Evolutionary conservation across 2,113 vertebrate genomes (phyloP), one percentile per base, ranked within the genome.

Genomic region (Melanerpes formicivorus): DNA sequence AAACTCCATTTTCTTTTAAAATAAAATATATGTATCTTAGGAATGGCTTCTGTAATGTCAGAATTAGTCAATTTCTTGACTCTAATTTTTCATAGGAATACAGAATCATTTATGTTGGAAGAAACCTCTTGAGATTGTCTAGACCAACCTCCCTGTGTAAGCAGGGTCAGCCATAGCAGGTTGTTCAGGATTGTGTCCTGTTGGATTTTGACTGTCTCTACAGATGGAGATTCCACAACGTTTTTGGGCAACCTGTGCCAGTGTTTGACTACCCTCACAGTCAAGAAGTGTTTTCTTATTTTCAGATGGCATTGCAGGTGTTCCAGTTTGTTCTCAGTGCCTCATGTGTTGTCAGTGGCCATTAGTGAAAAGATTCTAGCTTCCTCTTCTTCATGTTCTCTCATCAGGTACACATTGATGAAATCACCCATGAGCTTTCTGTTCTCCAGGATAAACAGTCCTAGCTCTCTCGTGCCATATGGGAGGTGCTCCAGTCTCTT

Each of bases 331-430:
- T 66, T 26, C 5, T 27, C 14, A 32, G 48, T 50, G 58, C 10
- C 40, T 64, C n/a, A 5, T 40, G 55, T 22, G 50, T 54, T 56
- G 14, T 34, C 7, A 34, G 34, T 34, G 34, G 34, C 34, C 34
- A 34, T 34, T 34, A 34, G 7, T 29, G 58, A 58, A 14, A 63
- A 37, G 32, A 63, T 22, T 63, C 30, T n/a, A 30, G 30, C 29
- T n/a, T 18, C 29, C 32, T n/a, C 18, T 26, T 60, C 16, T 44
- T 32, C 10, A 17, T 37, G 48, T 80, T 76, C n/a, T 56, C 11
- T 69, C 22, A 10, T 30, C 0, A 1, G 16, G 10, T 11, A 26
- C 6, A 42, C 0, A 2, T 48, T 37, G n/a, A 54, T 18, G 17
- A 67, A 8, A 54, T 63, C 7, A 8, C 4, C n/a, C 23, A 29